phyloP scores from a whole-genome alignment of 2,797 vertebrate genomes.

The Neopelma chrysocephalum region DNA sequence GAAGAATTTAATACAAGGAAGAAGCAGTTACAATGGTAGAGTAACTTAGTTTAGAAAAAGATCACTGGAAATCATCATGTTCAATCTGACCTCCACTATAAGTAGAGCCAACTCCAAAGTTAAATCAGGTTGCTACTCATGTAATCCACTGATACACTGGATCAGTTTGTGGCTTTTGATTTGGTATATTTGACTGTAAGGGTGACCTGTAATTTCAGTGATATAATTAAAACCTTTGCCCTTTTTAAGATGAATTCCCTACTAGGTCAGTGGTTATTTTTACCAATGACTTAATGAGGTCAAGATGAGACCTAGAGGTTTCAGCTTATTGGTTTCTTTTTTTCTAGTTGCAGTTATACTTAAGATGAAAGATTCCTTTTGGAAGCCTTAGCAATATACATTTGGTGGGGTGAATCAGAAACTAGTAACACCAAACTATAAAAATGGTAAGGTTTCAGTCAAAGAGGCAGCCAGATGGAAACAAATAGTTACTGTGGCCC shows the following conservation, averaged over 20 bases:
- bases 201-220: not conserved
- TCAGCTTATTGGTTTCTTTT: not conserved
- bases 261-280: not conserved
- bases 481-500: not conserved
- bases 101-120: not conserved
- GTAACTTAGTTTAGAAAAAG: not conserved
- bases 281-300: not conserved
- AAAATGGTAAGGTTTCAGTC: not conserved
- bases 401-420: not conserved
- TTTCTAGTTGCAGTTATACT: not conserved
- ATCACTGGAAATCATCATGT: not conserved
- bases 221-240: not conserved
- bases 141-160: not conserved
- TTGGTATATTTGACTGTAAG: not conserved
- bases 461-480: not conserved
- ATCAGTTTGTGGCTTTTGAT: not conserved
- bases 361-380: not conserved
- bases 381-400: not conserved
- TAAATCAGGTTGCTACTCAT: not conserved
- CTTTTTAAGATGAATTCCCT: not conserved
- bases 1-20: not conserved
- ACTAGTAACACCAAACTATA: not conserved
- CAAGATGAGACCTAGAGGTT: not conserved
- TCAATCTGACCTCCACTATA: not conserved
- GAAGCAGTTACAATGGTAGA: not conserved